phyloP scores from a whole-genome alignment of 2,797 vertebrate genomes.

The Luscinia luscinia region DNA sequence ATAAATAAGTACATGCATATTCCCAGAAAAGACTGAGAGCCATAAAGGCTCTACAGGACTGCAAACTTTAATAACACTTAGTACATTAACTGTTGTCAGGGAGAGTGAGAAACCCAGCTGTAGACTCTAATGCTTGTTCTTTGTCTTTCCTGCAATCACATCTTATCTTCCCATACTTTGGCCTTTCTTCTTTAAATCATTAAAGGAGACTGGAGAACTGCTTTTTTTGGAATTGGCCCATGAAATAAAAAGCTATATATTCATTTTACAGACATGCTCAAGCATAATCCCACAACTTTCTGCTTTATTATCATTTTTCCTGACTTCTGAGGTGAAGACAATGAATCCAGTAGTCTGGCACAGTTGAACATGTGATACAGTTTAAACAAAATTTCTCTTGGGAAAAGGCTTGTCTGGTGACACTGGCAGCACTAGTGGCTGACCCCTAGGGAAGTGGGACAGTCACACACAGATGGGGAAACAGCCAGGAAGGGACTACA shows the following conservation, averaged over 20 bases:
- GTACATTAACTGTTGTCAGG: not conserved
- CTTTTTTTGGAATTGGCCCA: not conserved
- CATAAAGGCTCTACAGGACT: not conserved
- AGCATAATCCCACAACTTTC: not conserved
- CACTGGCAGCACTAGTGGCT: constrained; percentile 33
- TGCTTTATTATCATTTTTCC: not conserved
- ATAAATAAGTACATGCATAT: not conserved
- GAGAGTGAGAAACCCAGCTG: not conserved
- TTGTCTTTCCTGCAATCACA: not conserved
- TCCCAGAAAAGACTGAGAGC: not conserved
- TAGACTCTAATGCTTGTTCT: not conserved
- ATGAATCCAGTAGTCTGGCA: not conserved
- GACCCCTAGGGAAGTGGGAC: constrained; percentile 63
- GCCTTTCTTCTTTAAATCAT: not conserved
- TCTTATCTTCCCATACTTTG: not conserved
- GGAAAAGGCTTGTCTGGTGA: constrained; percentile 52
- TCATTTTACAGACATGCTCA: not conserved
- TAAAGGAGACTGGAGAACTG: not conserved
- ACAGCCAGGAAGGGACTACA: constrained; percentile 77
- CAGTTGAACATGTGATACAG: not conserved
- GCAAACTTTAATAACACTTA: not conserved
- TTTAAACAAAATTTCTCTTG: constrained; percentile 38
- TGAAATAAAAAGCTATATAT: not conserved
- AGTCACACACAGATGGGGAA: constrained; percentile 82
- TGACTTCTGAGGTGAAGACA: not conserved